Evolutionary conservation across 1,140 invertebrate species (phyloP).

Genomic region (Nebria ingens): DNA sequence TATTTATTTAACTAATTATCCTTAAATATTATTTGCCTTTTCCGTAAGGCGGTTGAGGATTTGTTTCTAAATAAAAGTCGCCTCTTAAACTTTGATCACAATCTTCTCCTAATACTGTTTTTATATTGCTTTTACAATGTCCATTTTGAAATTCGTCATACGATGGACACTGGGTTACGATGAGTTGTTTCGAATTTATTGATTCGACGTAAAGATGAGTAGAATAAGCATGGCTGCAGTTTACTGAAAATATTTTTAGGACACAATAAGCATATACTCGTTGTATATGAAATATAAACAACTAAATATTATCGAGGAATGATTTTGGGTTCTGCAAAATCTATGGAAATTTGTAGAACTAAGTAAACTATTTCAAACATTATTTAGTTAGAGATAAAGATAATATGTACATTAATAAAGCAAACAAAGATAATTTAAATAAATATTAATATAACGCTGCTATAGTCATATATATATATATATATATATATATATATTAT

Average conservation of each 20-base stretch:
- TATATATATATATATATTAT: no score
- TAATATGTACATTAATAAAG: no score
- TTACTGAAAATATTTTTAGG: conserved; percentile 16
- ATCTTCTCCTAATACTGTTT: conserved; percentile 36
- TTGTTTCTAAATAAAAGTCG: conserved; percentile 39
- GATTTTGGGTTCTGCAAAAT: no score
- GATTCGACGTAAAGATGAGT: conserved; percentile 30
- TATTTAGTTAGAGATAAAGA: no score
- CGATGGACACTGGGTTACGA: conserved; percentile 33
- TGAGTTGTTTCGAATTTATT: conserved; percentile 26
- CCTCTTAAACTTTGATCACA: conserved; percentile 27
- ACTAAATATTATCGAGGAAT: no score
- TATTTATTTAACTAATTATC: no score
- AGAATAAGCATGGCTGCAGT: conserved; percentile 20
- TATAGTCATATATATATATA: no score
- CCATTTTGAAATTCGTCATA: conserved; percentile 32
- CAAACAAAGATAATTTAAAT: no score
- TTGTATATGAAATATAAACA: neutral
- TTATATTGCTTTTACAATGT: conserved; percentile 23
- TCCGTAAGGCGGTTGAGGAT: conserved; percentile 43
- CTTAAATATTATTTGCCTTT: conserved; percentile 27
- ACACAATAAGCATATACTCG: conserved; percentile 6
- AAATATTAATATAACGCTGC: no score
- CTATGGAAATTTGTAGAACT: no score
- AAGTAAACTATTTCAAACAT: no score